phyloP scores from a whole-genome alignment of 2,113 vertebrate species.

The Melanotaenia duboulayi region DNA sequence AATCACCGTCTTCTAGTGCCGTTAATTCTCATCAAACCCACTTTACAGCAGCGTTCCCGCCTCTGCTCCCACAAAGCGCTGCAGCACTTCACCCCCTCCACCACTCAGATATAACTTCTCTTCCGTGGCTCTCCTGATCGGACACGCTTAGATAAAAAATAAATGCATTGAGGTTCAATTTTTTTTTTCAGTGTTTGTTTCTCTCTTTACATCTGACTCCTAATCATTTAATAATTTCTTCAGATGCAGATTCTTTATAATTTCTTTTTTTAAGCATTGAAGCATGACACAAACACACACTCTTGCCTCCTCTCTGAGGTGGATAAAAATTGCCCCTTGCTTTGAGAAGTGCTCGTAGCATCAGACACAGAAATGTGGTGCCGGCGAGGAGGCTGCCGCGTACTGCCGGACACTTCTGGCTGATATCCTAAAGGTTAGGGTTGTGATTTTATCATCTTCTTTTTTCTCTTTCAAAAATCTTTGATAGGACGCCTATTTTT shows the following conservation, averaged over 20 bases:
- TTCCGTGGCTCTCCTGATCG: not conserved
- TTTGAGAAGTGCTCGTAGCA: not conserved
- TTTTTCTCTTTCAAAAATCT: not conserved
- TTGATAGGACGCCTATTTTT: not conserved
- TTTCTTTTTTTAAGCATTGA: not conserved
- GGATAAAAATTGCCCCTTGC: slow-evolving; percentile 15
- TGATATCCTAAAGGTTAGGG: not conserved
- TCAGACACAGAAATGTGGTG: not conserved
- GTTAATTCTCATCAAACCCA: slow-evolving; percentile 78
- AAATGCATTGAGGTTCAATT: too few relatives aligned
- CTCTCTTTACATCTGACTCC: not conserved
- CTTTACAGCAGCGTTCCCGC: slow-evolving; percentile 54
- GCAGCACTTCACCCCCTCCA: slow-evolving; percentile 14
- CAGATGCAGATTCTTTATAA: too few relatives aligned
- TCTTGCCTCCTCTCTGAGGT: not conserved
- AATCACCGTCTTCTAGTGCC: slow-evolving; percentile 75
- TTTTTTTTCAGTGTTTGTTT: not conserved
- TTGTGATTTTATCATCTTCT: not conserved
- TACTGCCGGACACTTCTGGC: not conserved
- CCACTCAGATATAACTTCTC: slow-evolving; percentile 21
- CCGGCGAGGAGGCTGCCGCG: not conserved
- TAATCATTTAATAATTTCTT: too few relatives aligned
- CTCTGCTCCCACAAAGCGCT: slow-evolving; percentile 1
- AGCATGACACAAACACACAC: slow-evolving; percentile 20
- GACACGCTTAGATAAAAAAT: not conserved